Evolutionary conservation across 2,888 invertebrate species (phyloP), one percentile per base, ranked within the genome.

Genomic region (Parnassius apollo): DNA sequence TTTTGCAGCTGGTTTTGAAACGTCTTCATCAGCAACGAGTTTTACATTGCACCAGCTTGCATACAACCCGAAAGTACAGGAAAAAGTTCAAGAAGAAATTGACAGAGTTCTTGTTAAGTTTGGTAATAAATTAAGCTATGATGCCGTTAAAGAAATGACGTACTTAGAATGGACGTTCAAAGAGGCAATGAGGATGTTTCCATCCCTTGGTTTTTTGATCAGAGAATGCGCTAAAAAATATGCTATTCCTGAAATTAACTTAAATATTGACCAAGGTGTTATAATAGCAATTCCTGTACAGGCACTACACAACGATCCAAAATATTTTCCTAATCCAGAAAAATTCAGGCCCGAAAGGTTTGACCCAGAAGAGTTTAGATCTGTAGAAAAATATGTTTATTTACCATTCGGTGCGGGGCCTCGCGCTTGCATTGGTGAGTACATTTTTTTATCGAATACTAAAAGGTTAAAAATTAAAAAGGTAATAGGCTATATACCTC

Each of bases 1-100:
- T 68, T 91, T 91, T 54, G 91, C 84, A 13, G 93, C 92, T 61
- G 93, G 93, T 9, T 93, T 91, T 68, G 93, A 93, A 72, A 92
- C 93, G 2, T 92, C 93, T 0, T 92, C 92, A 0, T 86, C 89
- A 1, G 84, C 91, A 4, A 85, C 92, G 0, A 90, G 91, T 77
- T 91, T 84, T 56, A 82, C 88, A 2, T 75, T 91, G 12, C 92
- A 92, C 68, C 84, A 88, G 66, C 72, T 93, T 9, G 92, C 93
- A 42, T 86, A 83, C 22, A 76, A 92, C 70, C 86, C 86, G 2
- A 86, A 91, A 2, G 82, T 81, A 44, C 93, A 92, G 69, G 75
- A 76, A 58, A 91, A 82, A 76, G 81, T 85, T 7, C 86, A 87
- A 65, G 71, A 82, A 66, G 91, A 93, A 76, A 80, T 93, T 7